Conservation (phyloP, 53 echinoderm and acorn worm species). For the Pentamera pediparva region DNA sequence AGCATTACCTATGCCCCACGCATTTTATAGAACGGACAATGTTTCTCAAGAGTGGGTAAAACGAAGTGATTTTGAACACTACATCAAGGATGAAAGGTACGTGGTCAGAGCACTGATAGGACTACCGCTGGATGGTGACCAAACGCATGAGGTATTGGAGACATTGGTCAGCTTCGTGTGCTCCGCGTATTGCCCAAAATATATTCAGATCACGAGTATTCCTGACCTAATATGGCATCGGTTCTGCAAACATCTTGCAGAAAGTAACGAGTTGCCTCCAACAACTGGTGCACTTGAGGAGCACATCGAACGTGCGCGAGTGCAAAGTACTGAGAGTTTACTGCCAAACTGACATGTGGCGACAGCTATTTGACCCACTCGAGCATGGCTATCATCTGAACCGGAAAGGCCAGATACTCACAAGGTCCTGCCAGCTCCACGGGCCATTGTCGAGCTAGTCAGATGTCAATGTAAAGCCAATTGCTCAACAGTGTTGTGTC, state of each 20-base stretch:
- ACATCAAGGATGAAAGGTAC: constrained; percentile 16
- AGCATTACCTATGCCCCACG: constrained; percentile 40
- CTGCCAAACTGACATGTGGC: not conserved
- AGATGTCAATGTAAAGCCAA: constrained; percentile 34
- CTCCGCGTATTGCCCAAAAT: constrained; percentile 22
- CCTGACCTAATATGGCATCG: constrained; percentile 29
- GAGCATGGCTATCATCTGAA: constrained; percentile 16
- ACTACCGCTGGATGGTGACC: constrained; percentile 8
- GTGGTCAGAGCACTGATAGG: constrained; percentile 23
- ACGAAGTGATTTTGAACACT: constrained; percentile 8
- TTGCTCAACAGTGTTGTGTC: too few relatives aligned
- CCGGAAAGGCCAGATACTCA: not conserved
- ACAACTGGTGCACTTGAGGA: constrained; percentile 36
- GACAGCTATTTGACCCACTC: constrained; percentile 25
- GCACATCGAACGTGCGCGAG: constrained; percentile 25
- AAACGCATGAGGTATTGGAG: constrained; percentile 6
- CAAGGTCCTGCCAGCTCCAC: constrained; percentile 22
- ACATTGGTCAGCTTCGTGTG: constrained; percentile 33
- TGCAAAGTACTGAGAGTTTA: constrained; percentile 25
- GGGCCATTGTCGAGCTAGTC: constrained; percentile 34
- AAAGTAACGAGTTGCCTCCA: constrained; percentile 31
- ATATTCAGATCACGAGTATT: constrained; percentile 29
- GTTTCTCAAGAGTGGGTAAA: constrained; percentile 31
- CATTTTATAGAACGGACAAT: constrained; percentile 39
- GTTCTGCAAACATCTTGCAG: constrained; percentile 42